Percentiles rank a stretch among this genome's conserved stretches.
These are phyloP conservation scores for Sinosuthora webbiana DNA, from an alignment of 2,113 vertebrate species.

Conservation along the genomic window DNA sequence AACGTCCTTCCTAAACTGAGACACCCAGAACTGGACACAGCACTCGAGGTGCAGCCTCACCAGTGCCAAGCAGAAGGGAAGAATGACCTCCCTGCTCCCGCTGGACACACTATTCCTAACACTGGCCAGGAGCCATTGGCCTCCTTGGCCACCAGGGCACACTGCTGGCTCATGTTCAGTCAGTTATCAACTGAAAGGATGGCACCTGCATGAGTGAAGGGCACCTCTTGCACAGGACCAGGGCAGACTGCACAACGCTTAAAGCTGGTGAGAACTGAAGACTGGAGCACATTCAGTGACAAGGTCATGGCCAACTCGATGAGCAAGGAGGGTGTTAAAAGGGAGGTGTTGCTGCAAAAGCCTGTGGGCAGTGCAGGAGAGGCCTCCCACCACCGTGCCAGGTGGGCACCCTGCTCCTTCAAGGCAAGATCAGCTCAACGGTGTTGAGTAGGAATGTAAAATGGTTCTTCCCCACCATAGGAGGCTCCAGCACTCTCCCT, in stretches of 20 bases:
- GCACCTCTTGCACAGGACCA: fast-evolving
- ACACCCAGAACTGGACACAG: no score
- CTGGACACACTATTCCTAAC: no score
- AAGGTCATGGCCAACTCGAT: neutral
- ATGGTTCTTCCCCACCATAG: fast-evolving
- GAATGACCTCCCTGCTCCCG: no score
- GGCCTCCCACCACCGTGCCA: fast-evolving
- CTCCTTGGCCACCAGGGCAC: no score
- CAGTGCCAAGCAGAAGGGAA: no score
- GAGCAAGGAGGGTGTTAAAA: fast-evolving
- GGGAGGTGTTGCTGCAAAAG: neutral
- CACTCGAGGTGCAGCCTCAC: no score
- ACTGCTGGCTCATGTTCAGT: no score
- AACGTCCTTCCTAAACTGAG: no score
- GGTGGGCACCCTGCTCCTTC: neutral
- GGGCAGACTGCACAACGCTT: fast-evolving
- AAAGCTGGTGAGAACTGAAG: neutral
- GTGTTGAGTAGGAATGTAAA: fast-evolving
- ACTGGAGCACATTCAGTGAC: fast-evolving
- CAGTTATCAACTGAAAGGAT: fast-evolving
- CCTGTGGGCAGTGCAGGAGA: fast-evolving
- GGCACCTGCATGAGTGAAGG: fast-evolving
- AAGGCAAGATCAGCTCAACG: neutral
- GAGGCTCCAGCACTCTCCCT: neutral
- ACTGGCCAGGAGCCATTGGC: no score